These are phyloP conservation scores for Acleris laterana DNA, from an alignment of 2,888 invertebrate genomes.

Conservation along the genomic window DNA sequence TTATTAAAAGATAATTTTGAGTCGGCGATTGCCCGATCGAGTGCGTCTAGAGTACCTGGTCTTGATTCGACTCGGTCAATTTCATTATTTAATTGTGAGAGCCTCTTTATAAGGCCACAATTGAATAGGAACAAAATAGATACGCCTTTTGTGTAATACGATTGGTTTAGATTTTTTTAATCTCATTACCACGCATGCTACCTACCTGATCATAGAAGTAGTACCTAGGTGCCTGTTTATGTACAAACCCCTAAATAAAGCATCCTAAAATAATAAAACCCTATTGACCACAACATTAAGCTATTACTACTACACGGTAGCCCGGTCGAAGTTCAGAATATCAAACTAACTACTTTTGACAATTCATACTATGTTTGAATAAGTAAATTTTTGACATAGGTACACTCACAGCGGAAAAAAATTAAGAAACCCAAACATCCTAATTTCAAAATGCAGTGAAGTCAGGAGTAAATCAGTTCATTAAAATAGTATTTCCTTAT, in stretches of 20 bases:
- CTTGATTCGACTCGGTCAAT: too few species aligned
- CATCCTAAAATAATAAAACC: constrained; percentile 19
- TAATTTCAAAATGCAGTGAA: too few species aligned
- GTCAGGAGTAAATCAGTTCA: constrained; percentile 5
- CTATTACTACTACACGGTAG: not conserved
- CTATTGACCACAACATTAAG: constrained; percentile 28
- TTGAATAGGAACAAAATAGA: too few species aligned
- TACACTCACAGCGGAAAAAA: too few species aligned
- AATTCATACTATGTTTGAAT: constrained; percentile 5
- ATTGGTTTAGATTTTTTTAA: too few species aligned
- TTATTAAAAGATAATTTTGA: constrained; percentile 51
- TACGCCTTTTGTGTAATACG: too few species aligned
- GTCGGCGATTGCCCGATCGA: constrained; percentile 2
- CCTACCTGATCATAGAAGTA: too few species aligned
- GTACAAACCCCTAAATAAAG: constrained; percentile 3
- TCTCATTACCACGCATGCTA: too few species aligned
- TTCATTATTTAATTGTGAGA: too few species aligned
- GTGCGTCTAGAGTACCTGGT: not conserved
- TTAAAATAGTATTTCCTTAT: constrained; percentile 24
- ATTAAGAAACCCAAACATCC: too few species aligned
- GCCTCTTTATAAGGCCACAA: too few species aligned
- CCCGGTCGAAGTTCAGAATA: not conserved
- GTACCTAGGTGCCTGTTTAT: not conserved
- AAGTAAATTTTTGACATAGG: too few species aligned
- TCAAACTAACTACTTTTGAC: not conserved